Conservation (phyloP, 2,113 vertebrate genomes). For the Pomatostomus ruficeps region DNA sequence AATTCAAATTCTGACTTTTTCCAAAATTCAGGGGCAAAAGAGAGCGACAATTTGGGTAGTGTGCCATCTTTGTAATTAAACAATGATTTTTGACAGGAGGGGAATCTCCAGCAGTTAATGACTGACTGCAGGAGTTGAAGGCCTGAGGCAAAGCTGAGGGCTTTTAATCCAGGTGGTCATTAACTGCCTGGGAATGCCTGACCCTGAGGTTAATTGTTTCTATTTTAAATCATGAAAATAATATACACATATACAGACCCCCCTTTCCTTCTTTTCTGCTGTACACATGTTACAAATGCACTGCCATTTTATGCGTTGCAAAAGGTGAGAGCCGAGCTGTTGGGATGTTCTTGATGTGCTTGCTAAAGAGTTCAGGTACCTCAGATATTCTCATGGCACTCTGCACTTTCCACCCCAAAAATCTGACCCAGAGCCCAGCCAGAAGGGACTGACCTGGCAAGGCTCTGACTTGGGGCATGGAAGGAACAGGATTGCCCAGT, state of each 20-base stretch:
- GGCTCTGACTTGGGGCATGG: background rate
- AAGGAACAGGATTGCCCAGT: background rate
- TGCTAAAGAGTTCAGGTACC: background rate
- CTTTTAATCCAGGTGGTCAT: slow-evolving; percentile 70
- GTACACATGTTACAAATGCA: background rate
- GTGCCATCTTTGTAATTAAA: slow-evolving; percentile 65
- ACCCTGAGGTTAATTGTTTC: slow-evolving; percentile 66
- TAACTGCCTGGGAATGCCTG: slow-evolving; percentile 67
- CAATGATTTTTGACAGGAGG: slow-evolving; percentile 63
- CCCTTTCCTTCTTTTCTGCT: background rate
- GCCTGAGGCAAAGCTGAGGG: slow-evolving; percentile 63
- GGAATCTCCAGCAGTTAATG: slow-evolving; percentile 66
- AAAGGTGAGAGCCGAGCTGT: background rate
- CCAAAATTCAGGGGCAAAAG: slow-evolving; percentile 30
- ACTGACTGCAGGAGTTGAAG: slow-evolving; percentile 60
- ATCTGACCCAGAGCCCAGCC: background rate
- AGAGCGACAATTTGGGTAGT: slow-evolving; percentile 11
- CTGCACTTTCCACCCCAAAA: background rate
- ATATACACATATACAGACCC: background rate
- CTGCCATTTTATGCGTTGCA: background rate
- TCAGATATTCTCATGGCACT: background rate
- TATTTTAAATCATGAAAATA: slow-evolving; percentile 61
- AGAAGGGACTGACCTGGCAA: background rate
- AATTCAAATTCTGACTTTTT: slow-evolving; percentile 34
- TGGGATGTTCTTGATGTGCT: background rate